These are phyloP conservation scores for Furcula furcula DNA, from an alignment of 2,888 invertebrate genomes.

Conservation along the genomic window DNA sequence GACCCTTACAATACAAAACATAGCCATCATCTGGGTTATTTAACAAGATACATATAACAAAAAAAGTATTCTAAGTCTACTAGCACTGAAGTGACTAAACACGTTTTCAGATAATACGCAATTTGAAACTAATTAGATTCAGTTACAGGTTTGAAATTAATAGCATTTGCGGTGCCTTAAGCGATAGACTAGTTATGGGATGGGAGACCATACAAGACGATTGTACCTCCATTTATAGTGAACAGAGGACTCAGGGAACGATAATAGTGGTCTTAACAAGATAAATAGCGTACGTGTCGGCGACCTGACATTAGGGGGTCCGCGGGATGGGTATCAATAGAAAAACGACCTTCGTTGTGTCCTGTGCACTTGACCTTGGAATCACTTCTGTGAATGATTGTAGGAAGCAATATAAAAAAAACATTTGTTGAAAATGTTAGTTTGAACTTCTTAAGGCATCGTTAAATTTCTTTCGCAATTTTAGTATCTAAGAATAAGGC, in stretches of 20 bases:
- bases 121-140: background rate
- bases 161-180: slow-evolving; percentile 16
- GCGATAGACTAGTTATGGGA: too few species aligned
- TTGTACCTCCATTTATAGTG: slow-evolving; percentile 3
- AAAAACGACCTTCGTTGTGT: background rate
- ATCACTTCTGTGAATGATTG: background rate
- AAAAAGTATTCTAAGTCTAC: too few species aligned
- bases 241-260: slow-evolving; percentile 27
- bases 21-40: too few species aligned
- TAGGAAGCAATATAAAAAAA: background rate
- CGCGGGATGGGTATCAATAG: background rate
- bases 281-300: slow-evolving; percentile 26
- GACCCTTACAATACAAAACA: too few species aligned
- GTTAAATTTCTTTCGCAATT: too few species aligned
- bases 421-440: too few species aligned
- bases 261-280: slow-evolving; percentile 33
- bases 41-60: too few species aligned
- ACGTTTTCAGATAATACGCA: background rate
- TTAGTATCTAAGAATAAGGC: too few species aligned
- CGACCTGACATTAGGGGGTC: slow-evolving; percentile 23
- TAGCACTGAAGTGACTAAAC: background rate
- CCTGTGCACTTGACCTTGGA: background rate
- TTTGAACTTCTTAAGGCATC: too few species aligned
- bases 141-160: background rate
- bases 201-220: slow-evolving; percentile 32